Evolutionary conservation across 2,888 invertebrate genomes (phyloP), one percentile per base, ranked within the genome.

Genomic region (Ennomos erosarius): DNA sequence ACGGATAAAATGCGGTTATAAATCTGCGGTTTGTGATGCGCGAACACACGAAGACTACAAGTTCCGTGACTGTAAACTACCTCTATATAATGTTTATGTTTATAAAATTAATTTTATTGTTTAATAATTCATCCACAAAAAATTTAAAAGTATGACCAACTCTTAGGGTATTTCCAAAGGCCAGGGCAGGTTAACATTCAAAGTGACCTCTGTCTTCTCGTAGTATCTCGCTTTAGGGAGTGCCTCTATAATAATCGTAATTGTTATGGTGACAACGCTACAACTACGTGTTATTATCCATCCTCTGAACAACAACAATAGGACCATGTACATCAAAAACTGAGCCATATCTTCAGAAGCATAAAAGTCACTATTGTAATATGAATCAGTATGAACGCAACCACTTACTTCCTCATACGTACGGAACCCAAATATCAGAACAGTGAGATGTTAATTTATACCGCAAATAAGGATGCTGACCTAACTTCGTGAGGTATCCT

Each of bases 401-500:
- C 16, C 10, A 47, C 11, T 26, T 46, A 50, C 49, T 55, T 60
- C 55, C 55, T 60, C 34, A 39, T 51, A 43, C 12, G 6, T 10
- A 38, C 43, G 54, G 55, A 51, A 55, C 55, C 47, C 46, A 59
- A 59, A 51, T 42, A 47, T 42, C 47, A 51, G 44, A 56, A 53
- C 33, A 36, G 9, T 45, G 40, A 51, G 52, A 51, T 39, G 33
- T 36, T 51, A 55, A 48, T 45, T 50, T 42, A 35, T 53, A 69
- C 69, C 65, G 51, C 69, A 67, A 45, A 67, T 43, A 42, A 62
- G 65, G 57, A 68, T 62, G 56, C 61, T 59, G 60, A 62, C 51
- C 16, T 50, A 49, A 38, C 39, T 12, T 65, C 51, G 52, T 58
- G 54, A 48, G 48, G 36, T 26, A 26, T 57, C 61, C 59, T 67